Percentiles rank a stretch among this genome's conserved stretches.
Evolutionary conservation across 2,888 invertebrate genomes (phyloP).

Genomic region (Pediacus dermestoides): DNA sequence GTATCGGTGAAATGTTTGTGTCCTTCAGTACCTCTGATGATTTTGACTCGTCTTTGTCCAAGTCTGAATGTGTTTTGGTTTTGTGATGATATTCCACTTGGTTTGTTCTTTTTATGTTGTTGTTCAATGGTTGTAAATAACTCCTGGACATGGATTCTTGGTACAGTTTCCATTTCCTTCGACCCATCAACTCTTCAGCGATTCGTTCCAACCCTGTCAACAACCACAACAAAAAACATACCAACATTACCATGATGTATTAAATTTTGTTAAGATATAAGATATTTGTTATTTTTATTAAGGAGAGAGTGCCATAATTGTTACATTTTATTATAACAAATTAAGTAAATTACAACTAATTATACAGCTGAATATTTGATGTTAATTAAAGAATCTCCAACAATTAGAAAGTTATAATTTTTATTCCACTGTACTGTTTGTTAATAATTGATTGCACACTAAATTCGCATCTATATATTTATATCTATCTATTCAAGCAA

Average conservation of each 20-base stretch:
- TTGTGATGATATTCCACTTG: constrained; percentile 33
- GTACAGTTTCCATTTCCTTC: constrained; percentile 93
- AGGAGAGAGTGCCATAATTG: too few relatives aligned
- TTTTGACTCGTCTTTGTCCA: constrained; percentile 29
- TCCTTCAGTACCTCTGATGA: constrained; percentile 30
- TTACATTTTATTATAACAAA: too few relatives aligned
- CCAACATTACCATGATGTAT: too few relatives aligned
- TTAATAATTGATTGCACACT: constrained; percentile 10
- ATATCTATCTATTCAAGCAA: too few relatives aligned
- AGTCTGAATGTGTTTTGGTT: constrained; percentile 18
- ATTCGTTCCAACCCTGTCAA: constrained; percentile 88
- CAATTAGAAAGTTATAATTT: constrained; percentile 19
- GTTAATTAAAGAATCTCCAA: constrained; percentile 12
- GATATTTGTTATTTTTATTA: too few relatives aligned
- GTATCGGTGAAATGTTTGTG: constrained; percentile 12
- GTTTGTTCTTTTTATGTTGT: constrained; percentile 47
- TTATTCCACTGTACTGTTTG: constrained; percentile 17
- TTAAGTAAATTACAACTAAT: too few relatives aligned
- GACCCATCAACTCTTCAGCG: constrained; percentile 95
- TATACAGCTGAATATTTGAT: constrained; percentile 15
- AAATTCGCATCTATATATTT: too few relatives aligned
- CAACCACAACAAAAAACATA: constrained; percentile 17
- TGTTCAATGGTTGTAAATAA: constrained; percentile 50
- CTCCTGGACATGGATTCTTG: constrained; percentile 64
- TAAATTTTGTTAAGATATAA: too few relatives aligned